phyloP scores from a whole-genome alignment of 1,140 invertebrate species.

The Mizuhopecten yessoensis region DNA sequence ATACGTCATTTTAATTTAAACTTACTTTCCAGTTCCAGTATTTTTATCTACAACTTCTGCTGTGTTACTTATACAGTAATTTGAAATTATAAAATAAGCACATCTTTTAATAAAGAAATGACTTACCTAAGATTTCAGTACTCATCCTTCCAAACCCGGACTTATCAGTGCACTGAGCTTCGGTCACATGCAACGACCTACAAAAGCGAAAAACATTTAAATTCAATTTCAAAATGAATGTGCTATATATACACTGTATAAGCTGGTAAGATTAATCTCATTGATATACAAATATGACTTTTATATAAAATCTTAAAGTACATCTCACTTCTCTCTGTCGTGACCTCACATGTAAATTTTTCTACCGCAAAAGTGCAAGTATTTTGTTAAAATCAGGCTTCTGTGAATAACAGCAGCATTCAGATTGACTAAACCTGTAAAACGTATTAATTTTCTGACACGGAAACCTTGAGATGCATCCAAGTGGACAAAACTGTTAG shows the following conservation, averaged over 20 bases:
- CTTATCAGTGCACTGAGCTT: neutral
- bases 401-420: conserved; percentile 18
- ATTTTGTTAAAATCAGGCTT: neutral
- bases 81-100: no score
- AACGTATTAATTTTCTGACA: neutral
- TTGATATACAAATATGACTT: conserved; percentile 28
- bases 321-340: neutral
- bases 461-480: neutral
- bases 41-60: no score
- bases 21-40: no score
- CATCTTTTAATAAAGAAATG: no score
- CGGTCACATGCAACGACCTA: neutral
- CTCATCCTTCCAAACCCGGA: neutral
- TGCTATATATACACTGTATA: no score
- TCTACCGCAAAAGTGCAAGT: neutral
- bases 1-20: no score
- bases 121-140: neutral
- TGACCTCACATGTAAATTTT: conserved; percentile 35
- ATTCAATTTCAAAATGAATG: neutral
- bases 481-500: neutral
- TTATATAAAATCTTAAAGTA: conserved; percentile 36
- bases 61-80: no score
- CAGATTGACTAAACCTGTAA: neutral
- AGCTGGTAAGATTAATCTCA: neutral
- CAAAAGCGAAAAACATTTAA: neutral